A percentile compares a stretch with the other conserved stretches of the same genome.
Conservation (phyloP, 2,113 vertebrate genomes). For the Nannobrachium achirus region DNA sequence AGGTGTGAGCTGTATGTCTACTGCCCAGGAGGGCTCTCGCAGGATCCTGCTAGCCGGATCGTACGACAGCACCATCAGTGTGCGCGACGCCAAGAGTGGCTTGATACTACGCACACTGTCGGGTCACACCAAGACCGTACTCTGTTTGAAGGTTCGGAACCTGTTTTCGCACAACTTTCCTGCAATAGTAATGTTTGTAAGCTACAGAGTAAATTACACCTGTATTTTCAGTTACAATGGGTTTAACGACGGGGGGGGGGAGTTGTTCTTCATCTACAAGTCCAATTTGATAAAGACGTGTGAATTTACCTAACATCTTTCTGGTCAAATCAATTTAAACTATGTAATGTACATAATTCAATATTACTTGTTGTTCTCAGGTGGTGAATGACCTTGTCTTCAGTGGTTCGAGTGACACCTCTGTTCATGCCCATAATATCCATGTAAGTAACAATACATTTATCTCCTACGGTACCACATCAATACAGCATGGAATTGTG, state of each 20-base stretch:
- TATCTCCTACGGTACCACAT: not conserved
- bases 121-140: slow-evolving; percentile 94
- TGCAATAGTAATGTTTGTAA: too few relatives aligned
- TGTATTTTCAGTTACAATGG: too few relatives aligned
- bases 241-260: too few relatives aligned
- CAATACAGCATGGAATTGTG: not conserved
- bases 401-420: slow-evolving; percentile 96
- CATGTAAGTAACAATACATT: slow-evolving; percentile 83
- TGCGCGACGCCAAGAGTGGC: slow-evolving; percentile 90
- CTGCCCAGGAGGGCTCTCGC: slow-evolving; percentile 92
- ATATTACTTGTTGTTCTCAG: slow-evolving; percentile 70
- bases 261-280: too few relatives aligned
- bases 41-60: slow-evolving; percentile 94
- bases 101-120: slow-evolving; percentile 91
- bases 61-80: slow-evolving; percentile 94
- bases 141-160: slow-evolving; percentile 91
- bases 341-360: too few relatives aligned
- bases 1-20: slow-evolving; percentile 92
- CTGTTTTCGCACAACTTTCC: too few relatives aligned
- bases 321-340: too few relatives aligned
- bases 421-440: slow-evolving; percentile 96
- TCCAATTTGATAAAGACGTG: too few relatives aligned
- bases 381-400: slow-evolving; percentile 98
- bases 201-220: too few relatives aligned
- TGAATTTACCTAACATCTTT: too few relatives aligned